Evolutionary conservation across 1,140 invertebrate species (phyloP), one percentile per base, ranked within the genome.

Genomic region (Condylostylus longicornis): DNA sequence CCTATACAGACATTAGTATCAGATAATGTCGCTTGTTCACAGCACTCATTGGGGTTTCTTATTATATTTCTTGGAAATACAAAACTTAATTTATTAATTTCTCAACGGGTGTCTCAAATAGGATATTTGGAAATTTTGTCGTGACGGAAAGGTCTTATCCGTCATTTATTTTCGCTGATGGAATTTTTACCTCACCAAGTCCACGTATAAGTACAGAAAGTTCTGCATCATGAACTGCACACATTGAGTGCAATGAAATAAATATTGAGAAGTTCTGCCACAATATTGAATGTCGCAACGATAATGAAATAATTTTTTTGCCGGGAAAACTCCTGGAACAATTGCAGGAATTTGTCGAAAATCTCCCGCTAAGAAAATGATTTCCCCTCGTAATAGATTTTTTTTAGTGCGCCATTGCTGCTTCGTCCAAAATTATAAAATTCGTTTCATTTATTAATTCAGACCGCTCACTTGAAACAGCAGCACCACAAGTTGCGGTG

Each of bases 361-460:
- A 38, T 50, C 46, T n/a, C 45, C 50, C 4, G 41, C 35, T 18
- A 47, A 36, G 21, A 55, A 28, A 25, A 53, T 22, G 23, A 49
- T 36, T 41, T 50, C 53, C 15, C 49, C 47, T 30, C 46, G 45
- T 38, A 58, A 54, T 8, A 35, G 42, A 23, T 36, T 4, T 33
- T 49, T 6, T 37, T 54, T 64, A 63, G 35, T 67, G 53, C 5
- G 51, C 42, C 57, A 65, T 63, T 27, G 58, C 62, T 44, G 49
- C 54, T 53, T 58, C 61, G 40, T 62, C 52, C 51, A 48, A 62
- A 17, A 60, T 36, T 20, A 56, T 50, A 3, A 56, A n/a, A n/a
- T n/a, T n/a, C n/a, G n/a, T n/a, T n/a, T n/a, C n/a, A n/a, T n/a
- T n/a, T n/a, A n/a, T n/a, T n/a, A n/a, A n/a, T n/a, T n/a, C n/a